phyloP scores from a whole-genome alignment of 1,140 invertebrate species.

The Lepidotrigona ventralis region DNA sequence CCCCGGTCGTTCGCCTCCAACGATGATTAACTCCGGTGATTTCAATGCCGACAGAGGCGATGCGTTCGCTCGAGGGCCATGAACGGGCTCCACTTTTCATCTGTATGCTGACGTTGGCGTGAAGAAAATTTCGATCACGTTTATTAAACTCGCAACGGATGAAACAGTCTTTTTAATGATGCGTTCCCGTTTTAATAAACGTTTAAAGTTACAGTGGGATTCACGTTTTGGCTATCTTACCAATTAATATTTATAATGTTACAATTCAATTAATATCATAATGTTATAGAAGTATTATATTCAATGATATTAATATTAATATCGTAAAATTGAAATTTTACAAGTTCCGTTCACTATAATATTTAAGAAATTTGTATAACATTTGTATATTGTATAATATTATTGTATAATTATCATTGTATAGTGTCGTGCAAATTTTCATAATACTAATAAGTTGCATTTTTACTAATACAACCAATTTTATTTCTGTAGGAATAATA shows the following conservation, averaged over 20 bases:
- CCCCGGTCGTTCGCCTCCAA: constrained; percentile 13
- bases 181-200: not conserved
- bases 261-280: not conserved
- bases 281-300: too few relatives aligned
- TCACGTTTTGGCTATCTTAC: not conserved
- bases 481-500: too few relatives aligned
- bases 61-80: not conserved
- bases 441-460: too few relatives aligned
- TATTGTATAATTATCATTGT: too few relatives aligned
- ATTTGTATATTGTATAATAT: too few relatives aligned
- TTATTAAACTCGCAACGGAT: constrained; percentile 20
- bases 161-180: constrained; percentile 24
- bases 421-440: too few relatives aligned
- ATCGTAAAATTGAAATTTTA: not conserved
- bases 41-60: constrained; percentile 35
- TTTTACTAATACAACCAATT: too few relatives aligned
- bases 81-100: not conserved
- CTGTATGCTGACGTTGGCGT: not conserved
- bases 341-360: not conserved
- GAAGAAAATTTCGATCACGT: constrained; percentile 12
- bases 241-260: too few relatives aligned
- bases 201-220: not conserved
- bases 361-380: too few relatives aligned
- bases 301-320: too few relatives aligned
- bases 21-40: constrained; percentile 24